phyloP scores from a whole-genome alignment of 2,888 invertebrate species.

The Aromia moschata region DNA sequence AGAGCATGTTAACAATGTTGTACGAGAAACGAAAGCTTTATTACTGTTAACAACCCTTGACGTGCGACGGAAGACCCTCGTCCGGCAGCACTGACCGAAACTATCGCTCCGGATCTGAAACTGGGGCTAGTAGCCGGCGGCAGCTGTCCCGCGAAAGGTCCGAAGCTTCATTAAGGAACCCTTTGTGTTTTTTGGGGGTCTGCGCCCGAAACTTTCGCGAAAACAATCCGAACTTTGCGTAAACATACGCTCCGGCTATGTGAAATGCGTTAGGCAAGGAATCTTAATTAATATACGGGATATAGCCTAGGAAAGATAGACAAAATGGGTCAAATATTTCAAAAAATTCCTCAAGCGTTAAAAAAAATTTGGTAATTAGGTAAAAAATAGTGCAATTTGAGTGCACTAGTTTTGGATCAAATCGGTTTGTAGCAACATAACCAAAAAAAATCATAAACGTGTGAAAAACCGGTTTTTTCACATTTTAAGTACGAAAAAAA shows the following conservation, averaged over 20 bases:
- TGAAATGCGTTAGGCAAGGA: background rate
- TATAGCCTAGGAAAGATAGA: too few relatives aligned
- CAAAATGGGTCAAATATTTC: too few relatives aligned
- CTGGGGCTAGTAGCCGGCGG: constrained; percentile 14
- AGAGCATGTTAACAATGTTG: constrained; percentile 12
- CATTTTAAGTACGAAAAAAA: too few relatives aligned
- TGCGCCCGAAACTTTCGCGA: constrained; percentile 13
- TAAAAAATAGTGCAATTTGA: too few relatives aligned
- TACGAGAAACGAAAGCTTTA: constrained; percentile 17
- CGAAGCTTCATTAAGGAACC: constrained; percentile 24
- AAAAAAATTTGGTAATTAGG: background rate
- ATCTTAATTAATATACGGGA: constrained; percentile 5
- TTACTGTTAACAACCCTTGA: constrained; percentile 23
- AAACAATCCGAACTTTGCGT: constrained; percentile 14
- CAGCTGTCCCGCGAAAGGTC: constrained; percentile 17
- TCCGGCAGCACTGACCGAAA: constrained; percentile 22
- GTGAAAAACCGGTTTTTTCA: too few relatives aligned
- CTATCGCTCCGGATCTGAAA: constrained; percentile 15
- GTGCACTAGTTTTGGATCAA: too few relatives aligned
- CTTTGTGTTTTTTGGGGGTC: constrained; percentile 25
- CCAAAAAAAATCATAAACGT: too few relatives aligned
- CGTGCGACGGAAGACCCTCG: constrained; percentile 18
- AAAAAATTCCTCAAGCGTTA: background rate
- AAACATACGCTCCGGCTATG: constrained; percentile 8
- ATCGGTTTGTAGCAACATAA: too few relatives aligned